A percentile compares a stretch with the other conserved stretches of the same genome.
Conservation (phyloP, 2,113 vertebrate species). For the Eidolon helvum region DNA sequence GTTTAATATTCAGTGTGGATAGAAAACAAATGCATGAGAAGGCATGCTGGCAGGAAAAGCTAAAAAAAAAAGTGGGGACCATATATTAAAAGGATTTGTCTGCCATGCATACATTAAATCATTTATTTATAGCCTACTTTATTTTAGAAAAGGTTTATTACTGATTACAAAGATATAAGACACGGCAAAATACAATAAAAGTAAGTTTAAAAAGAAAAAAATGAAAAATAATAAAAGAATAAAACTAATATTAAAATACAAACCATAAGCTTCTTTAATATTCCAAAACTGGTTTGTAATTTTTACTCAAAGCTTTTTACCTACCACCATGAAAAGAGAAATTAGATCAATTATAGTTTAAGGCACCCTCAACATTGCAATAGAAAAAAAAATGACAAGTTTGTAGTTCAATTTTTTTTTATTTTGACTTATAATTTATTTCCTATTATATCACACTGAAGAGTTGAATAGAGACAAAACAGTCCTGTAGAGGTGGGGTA, state of each 20-base stretch:
- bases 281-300: not conserved
- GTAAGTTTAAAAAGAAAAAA: not conserved
- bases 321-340: not conserved
- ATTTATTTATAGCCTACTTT: not conserved
- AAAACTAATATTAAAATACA: not conserved
- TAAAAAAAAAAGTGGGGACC: not conserved
- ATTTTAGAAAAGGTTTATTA: not conserved
- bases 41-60: not conserved
- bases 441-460: not conserved
- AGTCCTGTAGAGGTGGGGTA: not conserved
- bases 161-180: not conserved
- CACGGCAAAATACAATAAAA: not conserved
- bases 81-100: not conserved
- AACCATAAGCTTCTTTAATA: not conserved
- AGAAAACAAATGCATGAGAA: not conserved
- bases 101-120: not conserved
- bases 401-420: not conserved
- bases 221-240: not conserved
- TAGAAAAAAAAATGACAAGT: not conserved
- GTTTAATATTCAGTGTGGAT: not conserved
- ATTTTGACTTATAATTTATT: not conserved
- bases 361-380: not conserved
- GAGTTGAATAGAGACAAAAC: not conserved
- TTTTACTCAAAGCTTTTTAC: not conserved
- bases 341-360: not conserved